Conservation (phyloP, 2,113 vertebrate genomes). For the Nannospalax galili region DNA sequence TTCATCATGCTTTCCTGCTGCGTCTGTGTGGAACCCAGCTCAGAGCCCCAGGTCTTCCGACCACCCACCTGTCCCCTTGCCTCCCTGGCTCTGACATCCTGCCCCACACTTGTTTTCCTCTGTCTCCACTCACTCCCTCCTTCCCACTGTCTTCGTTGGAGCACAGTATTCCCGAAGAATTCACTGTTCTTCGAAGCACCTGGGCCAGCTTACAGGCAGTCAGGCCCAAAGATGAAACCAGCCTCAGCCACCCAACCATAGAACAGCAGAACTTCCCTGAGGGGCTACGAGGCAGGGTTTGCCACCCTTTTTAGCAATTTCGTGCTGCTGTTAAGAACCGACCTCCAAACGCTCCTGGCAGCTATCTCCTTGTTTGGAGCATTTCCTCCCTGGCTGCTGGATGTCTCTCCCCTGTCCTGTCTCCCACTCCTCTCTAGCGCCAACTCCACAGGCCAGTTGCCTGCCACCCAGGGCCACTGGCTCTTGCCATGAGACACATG, state of each 20-base stretch:
- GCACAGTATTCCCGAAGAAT: not conserved
- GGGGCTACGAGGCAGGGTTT: not conserved
- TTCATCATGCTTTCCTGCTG: too few relatives aligned
- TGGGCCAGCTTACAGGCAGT: rapidly evolving
- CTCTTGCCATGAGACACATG: rapidly evolving
- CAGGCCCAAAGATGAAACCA: too few relatives aligned
- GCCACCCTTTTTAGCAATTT: too few relatives aligned
- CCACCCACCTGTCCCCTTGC: too few relatives aligned
- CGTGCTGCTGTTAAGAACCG: too few relatives aligned
- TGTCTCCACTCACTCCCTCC: not conserved
- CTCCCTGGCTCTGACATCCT: too few relatives aligned
- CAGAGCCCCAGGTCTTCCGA: too few relatives aligned
- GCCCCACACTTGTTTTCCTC: rapidly evolving
- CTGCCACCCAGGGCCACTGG: rapidly evolving
- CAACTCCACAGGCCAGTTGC: not conserved
- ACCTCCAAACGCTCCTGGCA: not conserved
- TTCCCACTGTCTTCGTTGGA: not conserved
- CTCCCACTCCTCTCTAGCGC: not conserved
- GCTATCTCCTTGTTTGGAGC: not conserved
- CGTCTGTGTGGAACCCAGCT: not conserved
- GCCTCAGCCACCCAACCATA: not conserved
- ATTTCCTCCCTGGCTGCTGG: not conserved
- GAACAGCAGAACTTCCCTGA: too few relatives aligned
- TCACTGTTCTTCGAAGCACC: too few relatives aligned
- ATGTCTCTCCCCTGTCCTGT: not conserved